A percentile compares a stretch with the other conserved stretches of the same genome.
Conservation (phyloP, 2,113 vertebrate genomes). For the Nothoprocta pentlandii region DNA sequence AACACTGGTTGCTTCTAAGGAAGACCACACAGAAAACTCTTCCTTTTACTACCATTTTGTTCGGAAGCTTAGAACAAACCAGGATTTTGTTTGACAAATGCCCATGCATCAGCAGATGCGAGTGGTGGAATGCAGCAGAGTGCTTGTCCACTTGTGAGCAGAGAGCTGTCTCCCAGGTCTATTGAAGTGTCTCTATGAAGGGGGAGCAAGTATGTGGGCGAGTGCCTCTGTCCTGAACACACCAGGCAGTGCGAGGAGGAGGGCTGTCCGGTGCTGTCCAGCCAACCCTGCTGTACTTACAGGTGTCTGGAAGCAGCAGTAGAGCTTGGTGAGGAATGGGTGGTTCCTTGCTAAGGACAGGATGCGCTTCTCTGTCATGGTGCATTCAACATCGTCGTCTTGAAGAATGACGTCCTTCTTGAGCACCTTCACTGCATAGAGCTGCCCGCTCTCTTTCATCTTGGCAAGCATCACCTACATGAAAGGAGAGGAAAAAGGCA, state of each 20-base stretch:
- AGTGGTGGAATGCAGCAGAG: neutral
- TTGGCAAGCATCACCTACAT: constrained; percentile 94
- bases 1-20: neutral
- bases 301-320: constrained; percentile 95
- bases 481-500: neutral
- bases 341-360: constrained; percentile 90
- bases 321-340: constrained; percentile 97
- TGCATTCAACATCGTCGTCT: constrained; percentile 97
- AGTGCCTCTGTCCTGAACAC: neutral
- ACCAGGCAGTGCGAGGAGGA: neutral
- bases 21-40: neutral
- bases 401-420: constrained; percentile 98
- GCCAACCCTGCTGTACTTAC: constrained; percentile 74
- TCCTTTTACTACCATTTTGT: neutral
- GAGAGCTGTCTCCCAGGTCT: neutral
- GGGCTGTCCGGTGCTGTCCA: neutral
- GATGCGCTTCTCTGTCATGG: constrained; percentile 97
- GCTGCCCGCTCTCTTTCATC: constrained; percentile 83
- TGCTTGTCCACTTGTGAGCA: neutral
- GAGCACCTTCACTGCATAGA: constrained; percentile 95
- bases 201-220: neutral
- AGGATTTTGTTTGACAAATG: neutral
- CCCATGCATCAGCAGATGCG: neutral
- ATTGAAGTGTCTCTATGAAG: neutral
- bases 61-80: neutral